These are phyloP conservation scores for Tupaia chinensis DNA, from an alignment of 2,113 vertebrate genomes.

Conservation along the genomic window DNA sequence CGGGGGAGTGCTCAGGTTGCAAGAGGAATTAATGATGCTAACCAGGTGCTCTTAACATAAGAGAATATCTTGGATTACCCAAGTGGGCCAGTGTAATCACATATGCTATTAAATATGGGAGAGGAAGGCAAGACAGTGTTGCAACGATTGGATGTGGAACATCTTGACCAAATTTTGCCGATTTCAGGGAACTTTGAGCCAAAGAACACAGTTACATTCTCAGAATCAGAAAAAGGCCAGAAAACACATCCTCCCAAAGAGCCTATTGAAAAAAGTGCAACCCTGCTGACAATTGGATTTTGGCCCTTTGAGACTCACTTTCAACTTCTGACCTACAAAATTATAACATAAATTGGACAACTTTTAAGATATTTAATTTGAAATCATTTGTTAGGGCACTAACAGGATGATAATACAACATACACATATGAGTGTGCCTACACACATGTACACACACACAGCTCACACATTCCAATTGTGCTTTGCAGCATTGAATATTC, in stretches of 20 bases:
- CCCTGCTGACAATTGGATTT: neutral
- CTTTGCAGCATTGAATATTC: neutral
- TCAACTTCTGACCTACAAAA: neutral
- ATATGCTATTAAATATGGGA: neutral
- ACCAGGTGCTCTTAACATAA: neutral
- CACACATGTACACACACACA: neutral
- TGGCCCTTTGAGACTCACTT: neutral
- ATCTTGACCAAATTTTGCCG: neutral
- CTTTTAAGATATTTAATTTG: neutral
- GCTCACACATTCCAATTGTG: neutral
- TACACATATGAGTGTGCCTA: neutral
- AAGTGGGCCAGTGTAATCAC: neutral
- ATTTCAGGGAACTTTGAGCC: neutral
- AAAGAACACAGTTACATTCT: neutral
- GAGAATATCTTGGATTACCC: neutral
- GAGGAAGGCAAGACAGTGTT: neutral
- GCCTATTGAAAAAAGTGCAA: neutral
- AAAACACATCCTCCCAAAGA: neutral
- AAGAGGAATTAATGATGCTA: neutral
- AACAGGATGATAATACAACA: neutral
- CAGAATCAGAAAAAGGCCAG: neutral
- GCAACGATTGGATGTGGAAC: neutral
- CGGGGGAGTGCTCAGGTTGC: neutral
- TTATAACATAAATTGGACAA: neutral
- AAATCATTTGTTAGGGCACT: neutral